A percentile compares a stretch with the other conserved stretches of the same genome.
These are phyloP conservation scores for Suncus etruscus DNA, from an alignment of 2,113 vertebrate species.

Conservation along the genomic window DNA sequence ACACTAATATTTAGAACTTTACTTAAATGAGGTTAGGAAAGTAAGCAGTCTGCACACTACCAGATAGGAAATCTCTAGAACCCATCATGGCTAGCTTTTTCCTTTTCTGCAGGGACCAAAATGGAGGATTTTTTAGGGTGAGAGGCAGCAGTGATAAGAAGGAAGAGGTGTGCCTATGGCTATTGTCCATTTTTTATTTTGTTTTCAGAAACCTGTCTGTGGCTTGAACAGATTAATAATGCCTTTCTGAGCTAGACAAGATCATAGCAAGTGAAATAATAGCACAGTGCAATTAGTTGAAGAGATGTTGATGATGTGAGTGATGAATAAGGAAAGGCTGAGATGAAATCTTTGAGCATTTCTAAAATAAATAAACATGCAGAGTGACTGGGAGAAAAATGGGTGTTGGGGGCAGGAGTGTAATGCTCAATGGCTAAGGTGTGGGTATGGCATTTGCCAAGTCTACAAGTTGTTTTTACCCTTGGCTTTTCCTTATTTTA, in stretches of 20 bases:
- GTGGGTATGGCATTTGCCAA: not conserved
- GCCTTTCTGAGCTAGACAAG: not conserved
- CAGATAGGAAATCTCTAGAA: too few relatives aligned
- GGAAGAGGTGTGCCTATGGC: not conserved
- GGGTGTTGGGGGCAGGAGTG: not conserved
- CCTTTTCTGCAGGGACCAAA: not conserved
- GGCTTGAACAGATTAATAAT: not conserved
- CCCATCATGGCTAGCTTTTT: not conserved
- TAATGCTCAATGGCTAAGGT: not conserved
- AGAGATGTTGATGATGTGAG: not conserved
- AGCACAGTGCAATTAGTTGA: not conserved
- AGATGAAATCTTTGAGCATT: not conserved
- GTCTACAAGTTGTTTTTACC: not conserved
- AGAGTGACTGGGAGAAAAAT: not conserved
- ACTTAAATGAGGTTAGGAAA: too few relatives aligned
- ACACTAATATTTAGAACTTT: too few relatives aligned
- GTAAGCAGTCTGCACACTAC: too few relatives aligned
- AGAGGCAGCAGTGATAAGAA: not conserved
- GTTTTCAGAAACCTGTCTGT: not conserved
- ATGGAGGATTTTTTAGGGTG: not conserved
- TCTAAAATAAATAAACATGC: not conserved
- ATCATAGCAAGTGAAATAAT: not conserved
- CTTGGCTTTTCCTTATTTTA: not conserved
- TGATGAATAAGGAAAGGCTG: constrained; percentile 7
- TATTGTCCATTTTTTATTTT: not conserved